A percentile compares a stretch with the other conserved stretches of the same genome.
phyloP scores from a whole-genome alignment of 2,797 vertebrate species.

The Gymnopithys bicolor region DNA sequence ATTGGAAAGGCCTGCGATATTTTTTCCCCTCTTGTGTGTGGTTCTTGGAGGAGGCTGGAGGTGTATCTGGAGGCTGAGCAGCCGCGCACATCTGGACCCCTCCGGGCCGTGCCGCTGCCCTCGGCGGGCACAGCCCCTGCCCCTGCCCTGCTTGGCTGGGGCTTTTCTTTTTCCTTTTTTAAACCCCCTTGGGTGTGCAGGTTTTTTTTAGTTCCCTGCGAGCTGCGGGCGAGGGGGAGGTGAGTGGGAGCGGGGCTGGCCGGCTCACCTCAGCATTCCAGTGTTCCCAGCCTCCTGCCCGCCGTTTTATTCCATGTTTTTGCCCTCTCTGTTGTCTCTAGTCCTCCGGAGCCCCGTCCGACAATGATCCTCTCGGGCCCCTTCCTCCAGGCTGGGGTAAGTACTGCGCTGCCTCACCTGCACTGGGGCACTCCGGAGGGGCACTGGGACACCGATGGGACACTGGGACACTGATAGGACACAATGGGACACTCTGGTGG shows the following conservation, averaged over 20 bases:
- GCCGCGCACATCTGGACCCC: conserved; percentile 46
- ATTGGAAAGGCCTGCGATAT: conserved; percentile 91
- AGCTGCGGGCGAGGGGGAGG: not conserved
- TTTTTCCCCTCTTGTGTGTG: conserved; percentile 83
- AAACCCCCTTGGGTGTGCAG: not conserved
- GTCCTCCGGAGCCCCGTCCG: conserved; percentile 86
- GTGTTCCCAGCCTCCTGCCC: not conserved
- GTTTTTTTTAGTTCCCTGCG: not conserved
- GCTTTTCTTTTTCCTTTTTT: not conserved
- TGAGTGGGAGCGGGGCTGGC: conserved; percentile 35
- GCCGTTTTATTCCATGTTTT: conserved; percentile 56
- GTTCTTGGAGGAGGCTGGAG: conserved; percentile 91
- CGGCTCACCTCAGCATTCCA: rapidly evolving
- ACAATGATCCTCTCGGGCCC: conserved; percentile 93
- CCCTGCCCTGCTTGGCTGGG: not conserved
- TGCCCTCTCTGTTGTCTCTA: conserved; percentile 82
- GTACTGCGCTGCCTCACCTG: conserved; percentile 62
- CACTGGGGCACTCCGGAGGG: not conserved
- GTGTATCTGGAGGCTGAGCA: conserved; percentile 70
- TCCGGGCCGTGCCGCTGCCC: not conserved
- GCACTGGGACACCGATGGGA: not conserved
- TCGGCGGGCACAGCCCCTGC: not conserved
- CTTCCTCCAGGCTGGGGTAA: conserved; percentile 98
- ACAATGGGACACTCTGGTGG: too few relatives aligned
- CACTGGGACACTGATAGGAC: not conserved